Evolutionary conservation across 2,888 invertebrate species (phyloP), one percentile per base, ranked within the genome.

Genomic region (Caenorhabditis sp.): DNA sequence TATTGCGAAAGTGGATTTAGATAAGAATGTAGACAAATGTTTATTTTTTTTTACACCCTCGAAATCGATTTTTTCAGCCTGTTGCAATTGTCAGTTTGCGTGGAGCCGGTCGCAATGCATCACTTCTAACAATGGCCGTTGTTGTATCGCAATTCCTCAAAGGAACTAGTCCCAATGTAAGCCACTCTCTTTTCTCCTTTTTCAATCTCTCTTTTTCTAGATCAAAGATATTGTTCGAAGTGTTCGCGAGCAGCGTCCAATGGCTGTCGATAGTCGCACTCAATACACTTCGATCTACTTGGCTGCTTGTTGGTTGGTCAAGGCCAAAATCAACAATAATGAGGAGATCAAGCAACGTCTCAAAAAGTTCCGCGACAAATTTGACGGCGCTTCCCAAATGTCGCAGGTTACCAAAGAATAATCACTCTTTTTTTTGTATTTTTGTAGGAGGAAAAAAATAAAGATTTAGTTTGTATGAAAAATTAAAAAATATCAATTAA

Each of bases 191-290:
- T n/a, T n/a, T n/a, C n/a, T n/a, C n/a, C n/a, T 31, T 31, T 31
- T 31, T 31, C 31, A 31, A 31, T 31, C 10, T 31, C 4, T 31
- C 5, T 31, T 31, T 31, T 31, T 31, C 10, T 31, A 72, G 68
- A 73, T 73, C 10, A 27, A 14, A 2, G 68, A 73, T 8, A 68
- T 73, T 5, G 73, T 73, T 7, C 68, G 63, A 14, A 56, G 63
- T 1, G 38, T 73, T 38, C 68, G 73, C 36, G 73, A 73, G 38
- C 73, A 73, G 26, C 68, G 73, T 20, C 73, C 73, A n/a, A 63
- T 63, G 59, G 49, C 69, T 0, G 73, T 73, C 31, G 73, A 73
- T 27, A 67, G 60, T 17, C 54, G 50, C 7, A 31, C 59, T 1
- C 66, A 66, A 57, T 73, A 73, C 53, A 21, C 50, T 5, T 69